Evolutionary conservation across 2,113 vertebrate species (phyloP).

Genomic region (Clarias batrachus): DNA sequence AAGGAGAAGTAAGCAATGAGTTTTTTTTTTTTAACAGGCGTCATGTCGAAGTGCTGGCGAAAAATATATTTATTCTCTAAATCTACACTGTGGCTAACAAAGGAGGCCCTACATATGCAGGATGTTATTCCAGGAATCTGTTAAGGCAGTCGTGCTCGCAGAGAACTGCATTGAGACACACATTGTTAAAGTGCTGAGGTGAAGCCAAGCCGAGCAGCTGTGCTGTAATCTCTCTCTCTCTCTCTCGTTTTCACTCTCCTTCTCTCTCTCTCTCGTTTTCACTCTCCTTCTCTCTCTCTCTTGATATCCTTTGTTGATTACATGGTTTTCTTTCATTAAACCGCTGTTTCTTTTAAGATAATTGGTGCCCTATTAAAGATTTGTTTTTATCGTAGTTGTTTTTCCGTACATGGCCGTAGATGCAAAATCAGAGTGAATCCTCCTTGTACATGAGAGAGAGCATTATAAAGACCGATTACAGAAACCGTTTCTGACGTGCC

Average conservation of each 20-base stretch:
- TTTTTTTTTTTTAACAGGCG: slow-evolving; percentile 8
- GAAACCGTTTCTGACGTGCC: slow-evolving; percentile 1
- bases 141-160: slow-evolving; percentile 47
- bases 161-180: slow-evolving; percentile 39
- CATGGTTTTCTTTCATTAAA: slow-evolving; percentile 17
- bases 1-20: background rate
- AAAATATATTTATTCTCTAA: slow-evolving; percentile 35
- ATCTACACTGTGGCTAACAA: slow-evolving; percentile 28
- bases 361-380: background rate
- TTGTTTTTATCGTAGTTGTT: slow-evolving; percentile 13
- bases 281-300: background rate
- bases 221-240: slow-evolving; percentile 33
- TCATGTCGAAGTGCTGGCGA: slow-evolving; percentile 16
- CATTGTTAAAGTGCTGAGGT: slow-evolving; percentile 49
- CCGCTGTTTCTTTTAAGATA: background rate
- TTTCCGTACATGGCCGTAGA: slow-evolving; percentile 12
- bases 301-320: slow-evolving; percentile 31
- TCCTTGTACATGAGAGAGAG: slow-evolving; percentile 1
- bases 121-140: slow-evolving; percentile 35
- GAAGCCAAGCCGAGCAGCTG: slow-evolving; percentile 28
- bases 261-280: background rate
- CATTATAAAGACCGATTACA: slow-evolving; percentile 17
- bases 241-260: background rate
- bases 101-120: slow-evolving; percentile 43
- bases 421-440: background rate